These are phyloP conservation scores for Batillaria attramentaria DNA, from an alignment of 1,140 invertebrate species.

Conservation along the genomic window DNA sequence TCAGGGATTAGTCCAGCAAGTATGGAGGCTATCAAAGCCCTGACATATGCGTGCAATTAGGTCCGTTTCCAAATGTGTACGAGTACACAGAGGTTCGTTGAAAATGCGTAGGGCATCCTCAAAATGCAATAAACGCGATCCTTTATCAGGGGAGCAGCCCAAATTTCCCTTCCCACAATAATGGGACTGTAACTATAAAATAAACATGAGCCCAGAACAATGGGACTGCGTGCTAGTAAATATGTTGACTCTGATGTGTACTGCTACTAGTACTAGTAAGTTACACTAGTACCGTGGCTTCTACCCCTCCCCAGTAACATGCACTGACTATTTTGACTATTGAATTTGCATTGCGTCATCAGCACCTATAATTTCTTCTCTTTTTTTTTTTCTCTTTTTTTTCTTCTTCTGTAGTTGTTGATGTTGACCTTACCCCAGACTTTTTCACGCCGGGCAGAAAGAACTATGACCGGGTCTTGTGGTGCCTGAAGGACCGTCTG, in stretches of 20 bases:
- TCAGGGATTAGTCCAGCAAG: background rate
- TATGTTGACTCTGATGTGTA: background rate
- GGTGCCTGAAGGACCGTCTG: constrained; percentile 50
- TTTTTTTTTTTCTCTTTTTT: background rate
- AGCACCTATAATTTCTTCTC: background rate
- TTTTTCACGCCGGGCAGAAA: constrained; percentile 61
- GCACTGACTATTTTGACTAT: background rate
- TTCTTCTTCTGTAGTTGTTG: constrained; percentile 55
- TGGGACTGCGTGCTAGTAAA: no score
- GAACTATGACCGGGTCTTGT: constrained; percentile 55
- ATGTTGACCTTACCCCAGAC: constrained; percentile 51
- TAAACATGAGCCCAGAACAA: no score
- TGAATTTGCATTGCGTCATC: background rate
- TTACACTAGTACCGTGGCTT: background rate
- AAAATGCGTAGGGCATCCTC: background rate
- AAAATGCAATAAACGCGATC: background rate
- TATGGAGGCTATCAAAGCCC: background rate
- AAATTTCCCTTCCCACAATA: no score
- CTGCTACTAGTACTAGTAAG: background rate
- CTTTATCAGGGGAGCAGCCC: no score
- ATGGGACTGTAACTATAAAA: no score
- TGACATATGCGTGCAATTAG: background rate
- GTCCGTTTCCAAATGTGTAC: background rate
- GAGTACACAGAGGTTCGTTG: background rate
- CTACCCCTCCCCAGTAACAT: background rate